Evolutionary conservation across 2,888 invertebrate species (phyloP), one percentile per base, ranked within the genome.

Genomic region (Thereva nobilitata): DNA sequence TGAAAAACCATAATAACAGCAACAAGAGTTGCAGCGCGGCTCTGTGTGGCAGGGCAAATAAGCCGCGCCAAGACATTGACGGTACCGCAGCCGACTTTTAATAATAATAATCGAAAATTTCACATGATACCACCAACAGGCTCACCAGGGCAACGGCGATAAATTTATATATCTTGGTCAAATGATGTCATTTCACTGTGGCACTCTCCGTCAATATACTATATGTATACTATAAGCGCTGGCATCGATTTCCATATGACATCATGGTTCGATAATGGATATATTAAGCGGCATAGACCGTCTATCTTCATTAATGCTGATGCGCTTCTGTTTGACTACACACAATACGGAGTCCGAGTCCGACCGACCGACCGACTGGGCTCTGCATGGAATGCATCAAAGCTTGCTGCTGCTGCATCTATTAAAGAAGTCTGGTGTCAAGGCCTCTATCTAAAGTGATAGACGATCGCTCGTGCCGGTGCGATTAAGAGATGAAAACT

Each of bases 191-290:
- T 47, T 47, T 10, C n/a, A 5, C n/a, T 10, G 47, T 2, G 23
- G 23, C 23, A 23, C 23, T 23, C 23, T 47, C n/a, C 10, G 47
- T 47, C 47, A 47, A 47, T 9, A 47, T n/a, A 10, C 9, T 47
- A 12, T 10, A 47, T 3, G 47, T 47, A n/a, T 10, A 47, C 12
- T 47, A 4, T 10, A 47, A 3, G 12, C 10, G 47, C n/a, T 47
- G 47, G 47, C 47, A 47, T 10, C 47, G 47, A 47, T 47, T 47
- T 10, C 47, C 47, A 47, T 47, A 47, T 47, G 47, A 47, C 47
- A 47, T 47, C 47, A 47, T 47, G n/a, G 5, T n/a, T 12, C 47
- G 12, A 47, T 12, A 47, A 47, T n/a, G 47, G 47, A 47, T 12
- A 10, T 5, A 10, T 12, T 23, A 23, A 23, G 23, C 23, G 23